Conservation (phyloP, 2,113 vertebrate species). For the Pholis gunnellus region DNA sequence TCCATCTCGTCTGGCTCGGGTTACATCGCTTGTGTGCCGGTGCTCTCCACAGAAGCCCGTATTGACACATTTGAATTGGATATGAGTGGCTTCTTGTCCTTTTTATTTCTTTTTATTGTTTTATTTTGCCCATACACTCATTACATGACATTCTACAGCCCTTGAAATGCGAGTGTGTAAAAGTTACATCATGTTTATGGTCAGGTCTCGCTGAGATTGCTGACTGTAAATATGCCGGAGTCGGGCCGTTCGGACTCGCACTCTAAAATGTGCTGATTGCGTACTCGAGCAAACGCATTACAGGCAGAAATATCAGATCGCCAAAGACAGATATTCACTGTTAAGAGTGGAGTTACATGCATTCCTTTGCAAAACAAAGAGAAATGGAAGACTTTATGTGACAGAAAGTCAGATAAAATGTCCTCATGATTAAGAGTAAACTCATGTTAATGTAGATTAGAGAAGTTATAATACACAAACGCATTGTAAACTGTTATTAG, state of each 20-base stretch:
- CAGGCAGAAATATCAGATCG: constrained; percentile 6
- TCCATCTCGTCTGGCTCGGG: constrained; percentile 50
- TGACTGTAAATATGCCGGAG: constrained; percentile 48
- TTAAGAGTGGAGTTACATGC: background rate
- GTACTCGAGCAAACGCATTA: constrained; percentile 6
- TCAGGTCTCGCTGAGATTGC: constrained; percentile 35
- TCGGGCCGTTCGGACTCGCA: constrained; percentile 8
- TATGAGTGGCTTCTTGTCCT: constrained; percentile 7
- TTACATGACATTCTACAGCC: background rate
- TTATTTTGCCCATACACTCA: constrained; percentile 25
- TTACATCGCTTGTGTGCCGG: constrained; percentile 55
- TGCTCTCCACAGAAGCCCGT: constrained; percentile 33
- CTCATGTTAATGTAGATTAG: background rate
- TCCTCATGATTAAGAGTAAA: background rate
- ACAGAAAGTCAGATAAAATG: background rate
- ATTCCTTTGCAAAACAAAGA: background rate
- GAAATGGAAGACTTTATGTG: background rate
- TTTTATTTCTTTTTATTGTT: constrained; percentile 44
- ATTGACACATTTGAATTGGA: constrained; percentile 33
- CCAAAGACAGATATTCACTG: constrained; percentile 7
- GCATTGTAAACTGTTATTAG: background rate
- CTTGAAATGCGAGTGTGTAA: constrained; percentile 34
- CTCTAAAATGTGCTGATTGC: constrained; percentile 38
- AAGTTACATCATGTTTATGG: constrained; percentile 54
- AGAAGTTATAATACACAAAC: background rate